Conservation (phyloP, 1,140 invertebrate species). For the Rhizoglyphus robini region DNA sequence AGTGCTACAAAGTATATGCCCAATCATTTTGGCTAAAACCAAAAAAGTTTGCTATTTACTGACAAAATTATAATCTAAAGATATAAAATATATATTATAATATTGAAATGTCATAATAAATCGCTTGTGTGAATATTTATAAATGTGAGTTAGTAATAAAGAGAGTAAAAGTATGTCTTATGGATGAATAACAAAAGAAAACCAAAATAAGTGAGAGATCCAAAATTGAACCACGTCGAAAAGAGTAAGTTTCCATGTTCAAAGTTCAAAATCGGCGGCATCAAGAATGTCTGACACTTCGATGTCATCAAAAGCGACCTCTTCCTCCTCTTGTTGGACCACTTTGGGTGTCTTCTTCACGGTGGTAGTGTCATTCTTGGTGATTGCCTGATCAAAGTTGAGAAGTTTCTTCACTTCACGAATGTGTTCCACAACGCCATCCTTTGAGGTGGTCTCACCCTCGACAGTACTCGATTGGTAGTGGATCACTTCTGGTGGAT, state of each 20-base stretch:
- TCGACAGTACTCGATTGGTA: not conserved
- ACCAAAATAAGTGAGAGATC: not conserved
- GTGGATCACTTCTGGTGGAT: conserved; percentile 36
- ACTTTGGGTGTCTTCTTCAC: too few species aligned
- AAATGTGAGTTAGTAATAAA: too few species aligned
- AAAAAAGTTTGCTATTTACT: too few species aligned
- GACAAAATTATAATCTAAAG: too few species aligned
- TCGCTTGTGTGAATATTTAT: too few species aligned
- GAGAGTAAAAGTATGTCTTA: too few species aligned
- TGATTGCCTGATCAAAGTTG: not conserved
- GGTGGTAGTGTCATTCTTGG: not conserved
- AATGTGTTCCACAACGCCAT: not conserved
- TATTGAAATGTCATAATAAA: too few species aligned
- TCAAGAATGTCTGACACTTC: not conserved
- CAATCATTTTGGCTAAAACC: too few species aligned
- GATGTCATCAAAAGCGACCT: not conserved
- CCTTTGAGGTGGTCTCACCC: too few species aligned
- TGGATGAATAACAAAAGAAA: too few species aligned
- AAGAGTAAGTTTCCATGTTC: not conserved
- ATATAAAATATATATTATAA: too few species aligned
- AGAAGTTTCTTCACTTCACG: not conserved
- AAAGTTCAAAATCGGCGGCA: not conserved
- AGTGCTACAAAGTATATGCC: too few species aligned
- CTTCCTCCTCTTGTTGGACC: not conserved
- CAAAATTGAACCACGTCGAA: not conserved